Evolutionary conservation across 1,140 invertebrate genomes (phyloP), one percentile per base, ranked within the genome.

Genomic region (Kradibia gibbosae): DNA sequence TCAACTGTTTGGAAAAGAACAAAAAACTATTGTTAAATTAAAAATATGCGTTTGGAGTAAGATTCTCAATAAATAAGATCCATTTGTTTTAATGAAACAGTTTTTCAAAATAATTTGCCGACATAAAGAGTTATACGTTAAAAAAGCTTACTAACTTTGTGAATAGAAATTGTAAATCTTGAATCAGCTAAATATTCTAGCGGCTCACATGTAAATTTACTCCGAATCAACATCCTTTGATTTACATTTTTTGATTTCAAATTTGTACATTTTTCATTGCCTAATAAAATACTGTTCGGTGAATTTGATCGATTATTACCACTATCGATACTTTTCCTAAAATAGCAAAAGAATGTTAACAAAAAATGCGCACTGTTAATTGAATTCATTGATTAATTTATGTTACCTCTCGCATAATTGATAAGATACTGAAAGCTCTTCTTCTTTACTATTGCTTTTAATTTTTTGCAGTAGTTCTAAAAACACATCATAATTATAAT

Each of bases 181-280:
- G 86, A 85, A 67, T 88, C 84, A 48, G 82, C 75, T 36, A 88
- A 42, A 20, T 65, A 53, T 60, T 81, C 72, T 10, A 90, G 65
- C 72, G 78, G 85, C 39, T 84, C 75, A 79, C 83, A 87, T 70
- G 82, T 70, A 13, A 81, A 74, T 31, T 84, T 83, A 62, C 86
- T 87, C n/a, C 85, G 85, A 17, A 90, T 82, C 22, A 91, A 83
- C 74, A 90, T 84, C 67, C 87, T 85, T 73, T 89, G 84, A 53
- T 81, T 55, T 85, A 48, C 85, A 75, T 48, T 83, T 83, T 76
- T 82, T 83, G 39, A 72, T 82, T 77, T 84, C 31, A 74, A 76
- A 83, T 65, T 78, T 22, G 17, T 78, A 80, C 3, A 0, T 39
- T 31, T 74, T 74, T 36, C 10, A 31, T 75, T 3, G 45, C 17